Evolutionary conservation across 30 jellyfish, hydroid and myxozoan genomes (phyloP).

Genomic region (Calvadosia cruxmelitensis): DNA sequence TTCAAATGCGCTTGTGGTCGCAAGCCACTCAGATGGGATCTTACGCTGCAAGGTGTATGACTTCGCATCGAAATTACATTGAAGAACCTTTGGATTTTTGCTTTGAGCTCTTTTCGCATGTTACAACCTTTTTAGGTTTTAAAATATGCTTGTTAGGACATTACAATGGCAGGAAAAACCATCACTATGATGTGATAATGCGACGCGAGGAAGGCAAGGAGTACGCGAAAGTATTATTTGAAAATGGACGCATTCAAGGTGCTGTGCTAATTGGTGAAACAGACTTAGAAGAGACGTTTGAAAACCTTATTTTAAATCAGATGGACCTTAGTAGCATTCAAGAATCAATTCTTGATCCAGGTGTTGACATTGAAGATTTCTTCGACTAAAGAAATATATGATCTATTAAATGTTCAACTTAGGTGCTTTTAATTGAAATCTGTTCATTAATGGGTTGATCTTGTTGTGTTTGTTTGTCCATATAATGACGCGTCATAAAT

Average conservation of each 20-base stretch:
- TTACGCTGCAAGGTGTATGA: conserved; percentile 69
- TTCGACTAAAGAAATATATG: conserved; percentile 78
- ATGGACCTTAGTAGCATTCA: conserved; percentile 65
- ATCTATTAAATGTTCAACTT: no score
- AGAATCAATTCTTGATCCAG: conserved; percentile 60
- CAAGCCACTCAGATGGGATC: conserved; percentile 95
- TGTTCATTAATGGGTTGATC: no score
- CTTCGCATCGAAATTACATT: conserved; percentile 6
- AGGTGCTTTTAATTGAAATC: no score
- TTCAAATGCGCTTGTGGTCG: conserved; percentile 95
- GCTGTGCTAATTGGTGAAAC: conserved; percentile 94
- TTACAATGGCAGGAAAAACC: conserved; percentile 58
- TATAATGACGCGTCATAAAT: no score
- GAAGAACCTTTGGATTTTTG: conserved; percentile 66
- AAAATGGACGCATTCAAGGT: conserved; percentile 66
- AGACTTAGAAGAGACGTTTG: conserved; percentile 86
- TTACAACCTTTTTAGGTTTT: conserved; percentile 76
- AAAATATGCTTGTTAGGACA: conserved; percentile 71
- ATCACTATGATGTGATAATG: conserved; percentile 37
- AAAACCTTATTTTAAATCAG: conserved; percentile 68
- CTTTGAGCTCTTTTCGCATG: conserved; percentile 88
- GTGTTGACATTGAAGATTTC: conserved; percentile 68
- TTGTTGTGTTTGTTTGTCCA: no score
- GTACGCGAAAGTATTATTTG: conserved; percentile 56
- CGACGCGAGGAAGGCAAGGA: conserved; percentile 68